These are phyloP conservation scores for Aegotheles bennettii DNA, from an alignment of 2,113 vertebrate species.

Conservation along the genomic window DNA sequence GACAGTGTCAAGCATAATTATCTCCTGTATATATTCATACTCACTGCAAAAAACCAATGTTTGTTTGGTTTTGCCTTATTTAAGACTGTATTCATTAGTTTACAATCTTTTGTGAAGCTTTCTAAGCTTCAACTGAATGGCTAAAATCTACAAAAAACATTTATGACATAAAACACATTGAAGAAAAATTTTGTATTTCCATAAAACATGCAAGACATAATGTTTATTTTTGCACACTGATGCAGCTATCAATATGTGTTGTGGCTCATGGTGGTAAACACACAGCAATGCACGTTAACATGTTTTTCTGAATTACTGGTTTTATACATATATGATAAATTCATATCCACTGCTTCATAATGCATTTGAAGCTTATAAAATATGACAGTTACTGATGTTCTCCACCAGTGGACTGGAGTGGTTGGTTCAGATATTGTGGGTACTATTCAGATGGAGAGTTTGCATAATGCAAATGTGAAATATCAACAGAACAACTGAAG, in stretches of 20 bases:
- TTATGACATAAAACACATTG: conserved; percentile 16
- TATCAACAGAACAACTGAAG: background rate
- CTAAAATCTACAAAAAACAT: background rate
- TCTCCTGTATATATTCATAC: conserved; percentile 34
- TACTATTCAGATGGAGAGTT: background rate
- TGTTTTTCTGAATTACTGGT: background rate
- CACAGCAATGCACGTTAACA: background rate
- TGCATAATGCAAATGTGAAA: background rate
- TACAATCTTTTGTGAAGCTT: background rate
- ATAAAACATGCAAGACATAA: conserved; percentile 1
- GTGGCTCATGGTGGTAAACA: background rate
- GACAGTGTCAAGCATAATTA: conserved; percentile 7
- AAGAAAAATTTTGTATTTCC: background rate
- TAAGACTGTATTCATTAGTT: background rate
- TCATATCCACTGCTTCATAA: background rate
- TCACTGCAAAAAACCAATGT: background rate
- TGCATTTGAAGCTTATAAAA: background rate
- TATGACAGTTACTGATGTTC: background rate
- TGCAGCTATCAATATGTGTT: background rate
- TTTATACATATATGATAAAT: background rate
- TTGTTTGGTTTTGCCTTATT: background rate
- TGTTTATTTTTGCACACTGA: background rate
- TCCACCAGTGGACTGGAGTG: background rate
- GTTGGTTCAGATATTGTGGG: background rate
- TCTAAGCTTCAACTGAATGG: background rate